Conservation (phyloP, 2,888 invertebrate species). For the Pedicia rivosa region DNA sequence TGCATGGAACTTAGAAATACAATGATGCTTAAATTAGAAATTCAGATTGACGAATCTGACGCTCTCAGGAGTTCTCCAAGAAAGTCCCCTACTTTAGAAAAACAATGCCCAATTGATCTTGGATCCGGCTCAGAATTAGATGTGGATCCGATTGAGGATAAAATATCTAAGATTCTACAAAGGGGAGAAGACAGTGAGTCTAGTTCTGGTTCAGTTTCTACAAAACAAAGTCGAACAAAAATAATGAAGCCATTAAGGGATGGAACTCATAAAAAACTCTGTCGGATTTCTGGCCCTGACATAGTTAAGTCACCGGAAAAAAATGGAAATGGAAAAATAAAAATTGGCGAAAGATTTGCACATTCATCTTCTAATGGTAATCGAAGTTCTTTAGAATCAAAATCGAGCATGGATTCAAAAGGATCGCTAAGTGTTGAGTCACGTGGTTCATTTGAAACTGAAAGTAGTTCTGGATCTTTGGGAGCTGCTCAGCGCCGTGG, state of each 20-base stretch:
- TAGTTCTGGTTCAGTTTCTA: constrained; percentile 37
- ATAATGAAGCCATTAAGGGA: constrained; percentile 29
- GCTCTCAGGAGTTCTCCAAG: constrained; percentile 33
- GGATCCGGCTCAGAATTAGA: constrained; percentile 40
- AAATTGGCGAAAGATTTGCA: constrained; percentile 13
- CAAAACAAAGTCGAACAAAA: constrained; percentile 29
- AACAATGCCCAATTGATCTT: constrained; percentile 45
- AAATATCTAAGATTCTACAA: constrained; percentile 27
- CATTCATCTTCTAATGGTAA: constrained; percentile 23
- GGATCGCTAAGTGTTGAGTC: constrained; percentile 51
- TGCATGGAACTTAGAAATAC: constrained; percentile 41
- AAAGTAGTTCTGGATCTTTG: constrained; percentile 57
- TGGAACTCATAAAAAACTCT: constrained; percentile 28
- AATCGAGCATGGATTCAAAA: constrained; percentile 45
- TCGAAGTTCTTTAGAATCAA: constrained; percentile 34
- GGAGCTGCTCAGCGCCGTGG: constrained; percentile 53
- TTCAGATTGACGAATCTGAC: constrained; percentile 28
- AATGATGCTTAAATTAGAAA: constrained; percentile 37
- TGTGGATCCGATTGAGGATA: constrained; percentile 30
- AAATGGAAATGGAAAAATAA: constrained; percentile 1
- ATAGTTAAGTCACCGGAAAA: background rate
- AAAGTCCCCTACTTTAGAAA: constrained; percentile 42
- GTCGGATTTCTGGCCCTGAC: constrained; percentile 28
- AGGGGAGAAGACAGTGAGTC: constrained; percentile 39
- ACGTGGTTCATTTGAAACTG: constrained; percentile 55